phyloP scores from a whole-genome alignment of 1,140 invertebrate genomes.

The Solen grandis region DNA sequence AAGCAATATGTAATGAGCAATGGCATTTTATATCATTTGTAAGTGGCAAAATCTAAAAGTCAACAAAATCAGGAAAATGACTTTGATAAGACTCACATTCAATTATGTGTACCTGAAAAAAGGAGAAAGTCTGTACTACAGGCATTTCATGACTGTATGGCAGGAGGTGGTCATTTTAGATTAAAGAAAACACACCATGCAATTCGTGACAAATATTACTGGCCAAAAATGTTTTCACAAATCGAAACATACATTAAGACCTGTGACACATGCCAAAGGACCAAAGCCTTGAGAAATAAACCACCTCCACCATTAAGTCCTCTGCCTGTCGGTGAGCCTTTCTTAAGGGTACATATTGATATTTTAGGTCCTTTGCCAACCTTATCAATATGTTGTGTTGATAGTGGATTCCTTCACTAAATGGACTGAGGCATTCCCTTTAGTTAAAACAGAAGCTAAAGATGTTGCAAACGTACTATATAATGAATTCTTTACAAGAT shows the following conservation, averaged over 20 bases:
- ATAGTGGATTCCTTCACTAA: constrained; percentile 18
- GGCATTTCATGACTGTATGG: constrained; percentile 29
- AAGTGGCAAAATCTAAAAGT: neutral
- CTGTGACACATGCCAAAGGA: constrained; percentile 49
- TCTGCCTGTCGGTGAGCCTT: constrained; percentile 17
- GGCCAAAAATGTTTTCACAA: constrained; percentile 46
- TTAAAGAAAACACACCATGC: constrained; percentile 35
- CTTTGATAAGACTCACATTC: neutral
- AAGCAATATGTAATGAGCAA: constrained; percentile 33
- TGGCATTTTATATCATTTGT: constrained; percentile 31
- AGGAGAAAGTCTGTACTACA: neutral
- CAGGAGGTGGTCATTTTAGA: constrained; percentile 44
- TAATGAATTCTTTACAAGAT: constrained; percentile 40
- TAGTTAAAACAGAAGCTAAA: neutral
- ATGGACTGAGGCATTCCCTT: constrained; percentile 24
- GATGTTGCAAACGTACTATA: constrained; percentile 30
- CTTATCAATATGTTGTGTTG: constrained; percentile 35
- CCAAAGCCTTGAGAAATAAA: constrained; percentile 24
- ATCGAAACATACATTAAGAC: constrained; percentile 43
- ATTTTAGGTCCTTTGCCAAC: constrained; percentile 17
- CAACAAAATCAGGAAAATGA: neutral
- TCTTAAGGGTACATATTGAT: constrained; percentile 22
- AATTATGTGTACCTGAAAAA: neutral
- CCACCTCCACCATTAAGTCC: constrained; percentile 17
- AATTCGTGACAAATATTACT: constrained; percentile 47